Percentiles rank a stretch among this genome's conserved stretches.
Conservation (phyloP, 2,888 invertebrate species). For the Dryadula phaetusa region DNA sequence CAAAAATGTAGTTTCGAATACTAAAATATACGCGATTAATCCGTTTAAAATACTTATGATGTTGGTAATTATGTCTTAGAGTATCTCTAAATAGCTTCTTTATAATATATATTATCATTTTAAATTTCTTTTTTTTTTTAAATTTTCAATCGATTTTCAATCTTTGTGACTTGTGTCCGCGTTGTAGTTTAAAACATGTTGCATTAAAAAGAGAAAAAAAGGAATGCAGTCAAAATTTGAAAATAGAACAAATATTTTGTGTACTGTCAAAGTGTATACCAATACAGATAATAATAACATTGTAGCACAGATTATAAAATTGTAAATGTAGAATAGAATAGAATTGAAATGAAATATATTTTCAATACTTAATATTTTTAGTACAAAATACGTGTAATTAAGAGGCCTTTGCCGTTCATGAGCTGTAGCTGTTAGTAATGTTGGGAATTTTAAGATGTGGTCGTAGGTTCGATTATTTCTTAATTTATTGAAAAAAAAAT, state of each 20-base stretch:
- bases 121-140: too few relatives aligned
- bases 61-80: too few relatives aligned
- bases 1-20: too few relatives aligned
- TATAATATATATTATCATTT: too few relatives aligned
- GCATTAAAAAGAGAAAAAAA: too few relatives aligned
- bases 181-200: too few relatives aligned
- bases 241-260: background rate
- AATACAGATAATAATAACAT: background rate
- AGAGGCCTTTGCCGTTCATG: slow-evolving; percentile 32
- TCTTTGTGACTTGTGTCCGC: too few relatives aligned
- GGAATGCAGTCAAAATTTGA: too few relatives aligned
- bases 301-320: slow-evolving; percentile 8
- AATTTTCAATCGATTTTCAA: too few relatives aligned
- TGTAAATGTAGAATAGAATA: slow-evolving; percentile 16
- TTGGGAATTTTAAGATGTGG: background rate
- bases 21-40: too few relatives aligned
- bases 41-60: too few relatives aligned
- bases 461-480: background rate
- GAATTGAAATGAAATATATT: slow-evolving; percentile 24
- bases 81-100: too few relatives aligned
- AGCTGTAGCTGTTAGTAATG: slow-evolving; percentile 24
- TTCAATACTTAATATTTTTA: slow-evolving; percentile 35
- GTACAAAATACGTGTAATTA: slow-evolving; percentile 38
- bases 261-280: background rate
- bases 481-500: background rate